Percentiles rank a stretch among this genome's conserved stretches.
Evolutionary conservation across 2,888 invertebrate genomes (phyloP).

Genomic region (Saturnia pavonia): DNA sequence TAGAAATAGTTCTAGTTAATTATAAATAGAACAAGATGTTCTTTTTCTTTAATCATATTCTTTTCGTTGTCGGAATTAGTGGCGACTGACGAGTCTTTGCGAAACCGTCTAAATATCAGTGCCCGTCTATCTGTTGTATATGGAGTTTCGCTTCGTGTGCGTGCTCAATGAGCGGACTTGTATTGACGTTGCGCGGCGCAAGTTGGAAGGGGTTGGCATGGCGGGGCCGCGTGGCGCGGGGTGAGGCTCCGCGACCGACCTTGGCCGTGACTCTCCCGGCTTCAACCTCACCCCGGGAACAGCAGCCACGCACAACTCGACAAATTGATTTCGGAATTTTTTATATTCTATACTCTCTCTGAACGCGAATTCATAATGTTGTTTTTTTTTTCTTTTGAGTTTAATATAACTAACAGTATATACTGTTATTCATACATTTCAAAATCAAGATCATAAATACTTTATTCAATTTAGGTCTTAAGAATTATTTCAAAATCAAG

Average conservation of each 20-base stretch:
- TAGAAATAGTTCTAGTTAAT: neutral
- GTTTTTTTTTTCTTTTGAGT: neutral
- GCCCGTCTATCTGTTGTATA: conserved; percentile 35
- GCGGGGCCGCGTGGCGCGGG: conserved; percentile 29
- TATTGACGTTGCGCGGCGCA: conserved; percentile 48
- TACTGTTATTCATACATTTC: neutral
- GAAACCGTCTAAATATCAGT: conserved; percentile 14
- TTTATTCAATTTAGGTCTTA: too few relatives aligned
- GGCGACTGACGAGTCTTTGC: neutral
- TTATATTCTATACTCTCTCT: conserved; percentile 26
- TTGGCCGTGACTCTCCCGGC: conserved; percentile 75
- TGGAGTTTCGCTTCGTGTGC: conserved; percentile 30
- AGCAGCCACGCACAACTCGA: conserved; percentile 53
- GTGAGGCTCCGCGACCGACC: conserved; percentile 61
- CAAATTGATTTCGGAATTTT: conserved; percentile 64
- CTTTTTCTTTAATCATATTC: neutral
- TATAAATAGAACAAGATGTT: neutral
- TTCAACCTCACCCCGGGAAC: conserved; percentile 52
- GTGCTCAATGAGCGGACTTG: conserved; percentile 59
- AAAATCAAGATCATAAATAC: neutral
- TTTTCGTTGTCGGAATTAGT: neutral
- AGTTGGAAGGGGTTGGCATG: conserved; percentile 22
- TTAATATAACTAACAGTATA: neutral
- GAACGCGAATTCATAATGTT: conserved; percentile 31
- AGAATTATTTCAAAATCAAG: too few relatives aligned